Percentiles rank a stretch among this genome's conserved stretches.
phyloP scores from a whole-genome alignment of 2,888 invertebrate genomes.

The Thereva unica region DNA sequence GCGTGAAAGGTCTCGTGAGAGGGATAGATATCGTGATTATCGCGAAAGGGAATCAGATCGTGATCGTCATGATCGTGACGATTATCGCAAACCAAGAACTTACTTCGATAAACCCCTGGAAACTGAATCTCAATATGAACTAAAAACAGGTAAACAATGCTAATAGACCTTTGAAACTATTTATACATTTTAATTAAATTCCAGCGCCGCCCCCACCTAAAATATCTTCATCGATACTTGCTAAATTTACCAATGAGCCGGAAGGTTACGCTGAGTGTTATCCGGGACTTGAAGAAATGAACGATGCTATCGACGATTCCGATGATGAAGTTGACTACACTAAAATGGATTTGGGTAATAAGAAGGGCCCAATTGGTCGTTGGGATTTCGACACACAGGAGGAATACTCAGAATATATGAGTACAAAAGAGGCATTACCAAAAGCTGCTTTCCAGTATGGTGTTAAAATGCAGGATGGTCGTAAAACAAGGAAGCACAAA shows the following conservation, averaged over 20 bases:
- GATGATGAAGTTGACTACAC: slow-evolving; percentile 99
- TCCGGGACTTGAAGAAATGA: slow-evolving; percentile 92
- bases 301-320: slow-evolving; percentile 96
- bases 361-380: slow-evolving; percentile 94
- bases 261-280: slow-evolving; percentile 98
- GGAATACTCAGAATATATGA: slow-evolving; percentile 99
- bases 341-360: slow-evolving; percentile 99
- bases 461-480: slow-evolving; percentile 96
- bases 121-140: slow-evolving; percentile 44
- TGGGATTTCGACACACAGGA: slow-evolving; percentile 99
- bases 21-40: slow-evolving; percentile 29
- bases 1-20: slow-evolving; percentile 38
- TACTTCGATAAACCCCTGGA: slow-evolving; percentile 50
- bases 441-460: slow-evolving; percentile 99
- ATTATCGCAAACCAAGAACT: slow-evolving; percentile 44
- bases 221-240: slow-evolving; percentile 67
- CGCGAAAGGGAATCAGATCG: slow-evolving; percentile 3
- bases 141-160: slow-evolving; percentile 27
- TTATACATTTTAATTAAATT: slow-evolving; percentile 2
- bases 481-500: slow-evolving; percentile 89
- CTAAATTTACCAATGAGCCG: slow-evolving; percentile 82
- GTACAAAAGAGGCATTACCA: slow-evolving; percentile 94
- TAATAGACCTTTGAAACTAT: background rate
- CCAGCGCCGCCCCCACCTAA: slow-evolving; percentile 56
- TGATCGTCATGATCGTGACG: slow-evolving; percentile 29